Percentiles rank a stretch among this genome's conserved stretches.
These are phyloP conservation scores for Macrotus californicus DNA, from an alignment of 2,113 vertebrate species.

Conservation along the genomic window DNA sequence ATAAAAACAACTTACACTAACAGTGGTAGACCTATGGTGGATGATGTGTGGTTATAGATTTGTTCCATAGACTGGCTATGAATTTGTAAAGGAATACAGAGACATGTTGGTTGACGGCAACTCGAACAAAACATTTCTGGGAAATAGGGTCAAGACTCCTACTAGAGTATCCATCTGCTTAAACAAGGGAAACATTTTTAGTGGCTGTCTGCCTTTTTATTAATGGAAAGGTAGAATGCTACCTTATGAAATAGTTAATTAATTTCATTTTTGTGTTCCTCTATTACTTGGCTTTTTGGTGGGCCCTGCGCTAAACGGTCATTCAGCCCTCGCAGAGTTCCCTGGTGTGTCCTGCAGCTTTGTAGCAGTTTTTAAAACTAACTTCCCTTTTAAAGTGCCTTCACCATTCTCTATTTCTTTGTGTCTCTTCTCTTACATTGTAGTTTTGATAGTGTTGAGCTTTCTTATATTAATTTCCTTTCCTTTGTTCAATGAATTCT, in stretches of 20 bases:
- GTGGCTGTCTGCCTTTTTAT: background rate
- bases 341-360: background rate
- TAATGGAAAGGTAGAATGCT: background rate
- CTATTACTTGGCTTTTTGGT: background rate
- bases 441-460: background rate
- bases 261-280: constrained; percentile 8
- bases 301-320: background rate
- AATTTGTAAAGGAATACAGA: background rate
- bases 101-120: background rate
- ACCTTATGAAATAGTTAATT: background rate
- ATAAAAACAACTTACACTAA: background rate
- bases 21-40: background rate
- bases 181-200: background rate
- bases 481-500: background rate
- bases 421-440: background rate
- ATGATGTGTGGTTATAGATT: background rate
- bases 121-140: background rate
- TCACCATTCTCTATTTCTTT: background rate
- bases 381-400: background rate
- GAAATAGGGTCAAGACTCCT: background rate
- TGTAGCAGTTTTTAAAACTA: background rate
- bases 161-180: background rate
- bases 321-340: background rate
- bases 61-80: background rate
- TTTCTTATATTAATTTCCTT: constrained; percentile 32